phyloP scores from a whole-genome alignment of 2,113 vertebrate species.

The Nestor notabilis region DNA sequence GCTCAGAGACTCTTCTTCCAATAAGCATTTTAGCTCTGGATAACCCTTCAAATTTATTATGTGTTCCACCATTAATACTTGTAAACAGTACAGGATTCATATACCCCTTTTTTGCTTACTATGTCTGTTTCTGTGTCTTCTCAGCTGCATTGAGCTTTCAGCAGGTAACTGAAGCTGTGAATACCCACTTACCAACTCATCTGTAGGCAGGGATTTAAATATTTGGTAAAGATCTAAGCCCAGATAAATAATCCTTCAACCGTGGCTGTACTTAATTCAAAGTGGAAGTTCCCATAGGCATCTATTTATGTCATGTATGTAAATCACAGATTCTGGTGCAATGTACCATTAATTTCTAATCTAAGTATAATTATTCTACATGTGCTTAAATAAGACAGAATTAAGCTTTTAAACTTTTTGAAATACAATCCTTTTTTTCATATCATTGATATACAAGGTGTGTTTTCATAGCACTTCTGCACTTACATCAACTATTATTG shows the following conservation, averaged over 20 bases:
- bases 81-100: neutral
- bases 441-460: neutral
- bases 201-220: neutral
- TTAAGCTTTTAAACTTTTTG: neutral
- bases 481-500: neutral
- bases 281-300: neutral
- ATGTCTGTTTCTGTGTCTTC: constrained; percentile 10
- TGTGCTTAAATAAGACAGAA: neutral
- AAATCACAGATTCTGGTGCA: neutral
- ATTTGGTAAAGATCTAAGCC: neutral
- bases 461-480: neutral
- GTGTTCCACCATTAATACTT: neutral
- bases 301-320: neutral
- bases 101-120: neutral
- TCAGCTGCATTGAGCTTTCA: neutral
- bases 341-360: neutral
- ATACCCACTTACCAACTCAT: neutral
- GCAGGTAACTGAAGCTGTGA: neutral
- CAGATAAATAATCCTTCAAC: neutral
- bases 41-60: constrained; percentile 31
- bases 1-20: constrained; percentile 28
- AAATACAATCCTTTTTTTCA: neutral
- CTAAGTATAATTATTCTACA: neutral
- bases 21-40: constrained; percentile 37
- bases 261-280: neutral